A percentile compares a stretch with the other conserved stretches of the same genome.
Conservation (phyloP, 2,797 vertebrate genomes). For the Megalops cyprinoides region DNA sequence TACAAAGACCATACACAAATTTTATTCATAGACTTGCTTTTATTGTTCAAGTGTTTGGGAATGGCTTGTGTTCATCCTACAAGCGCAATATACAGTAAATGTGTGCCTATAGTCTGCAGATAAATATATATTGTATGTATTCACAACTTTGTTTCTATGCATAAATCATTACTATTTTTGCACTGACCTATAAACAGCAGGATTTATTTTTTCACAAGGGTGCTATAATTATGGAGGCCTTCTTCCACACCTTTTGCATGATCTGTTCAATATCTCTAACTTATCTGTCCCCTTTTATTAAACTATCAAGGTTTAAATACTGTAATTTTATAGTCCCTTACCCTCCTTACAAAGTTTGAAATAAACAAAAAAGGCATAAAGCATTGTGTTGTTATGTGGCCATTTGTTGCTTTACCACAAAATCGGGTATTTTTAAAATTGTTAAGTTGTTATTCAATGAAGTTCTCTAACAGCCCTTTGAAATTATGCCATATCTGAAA, state of each 20-base stretch:
- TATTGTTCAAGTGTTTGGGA: conserved; percentile 55
- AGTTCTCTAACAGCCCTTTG: too few relatives aligned
- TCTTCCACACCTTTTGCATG: conserved; percentile 80
- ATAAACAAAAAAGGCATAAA: conserved; percentile 57
- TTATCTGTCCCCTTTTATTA: conserved; percentile 65
- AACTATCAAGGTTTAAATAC: conserved; percentile 71
- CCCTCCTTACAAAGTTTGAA: conserved; percentile 74
- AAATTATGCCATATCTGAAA: too few relatives aligned
- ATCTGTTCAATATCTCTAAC: conserved; percentile 69
- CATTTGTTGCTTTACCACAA: background rate
- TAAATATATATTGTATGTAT: conserved; percentile 67
- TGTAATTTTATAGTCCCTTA: conserved; percentile 77
- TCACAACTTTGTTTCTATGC: conserved; percentile 76
- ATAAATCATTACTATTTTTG: conserved; percentile 80
- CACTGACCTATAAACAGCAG: conserved; percentile 73
- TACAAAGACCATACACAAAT: conserved; percentile 53
- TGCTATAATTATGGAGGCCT: conserved; percentile 81
- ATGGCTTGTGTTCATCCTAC: conserved; percentile 56
- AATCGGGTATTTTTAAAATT: too few relatives aligned
- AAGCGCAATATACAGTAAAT: conserved; percentile 61
- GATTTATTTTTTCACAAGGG: conserved; percentile 79
- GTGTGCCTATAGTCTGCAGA: conserved; percentile 65
- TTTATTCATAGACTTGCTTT: conserved; percentile 57
- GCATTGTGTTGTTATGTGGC: background rate
- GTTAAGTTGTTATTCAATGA: too few relatives aligned